Evolutionary conservation across 2,113 vertebrate genomes (phyloP).

Genomic region (Taurulus bubalis): DNA sequence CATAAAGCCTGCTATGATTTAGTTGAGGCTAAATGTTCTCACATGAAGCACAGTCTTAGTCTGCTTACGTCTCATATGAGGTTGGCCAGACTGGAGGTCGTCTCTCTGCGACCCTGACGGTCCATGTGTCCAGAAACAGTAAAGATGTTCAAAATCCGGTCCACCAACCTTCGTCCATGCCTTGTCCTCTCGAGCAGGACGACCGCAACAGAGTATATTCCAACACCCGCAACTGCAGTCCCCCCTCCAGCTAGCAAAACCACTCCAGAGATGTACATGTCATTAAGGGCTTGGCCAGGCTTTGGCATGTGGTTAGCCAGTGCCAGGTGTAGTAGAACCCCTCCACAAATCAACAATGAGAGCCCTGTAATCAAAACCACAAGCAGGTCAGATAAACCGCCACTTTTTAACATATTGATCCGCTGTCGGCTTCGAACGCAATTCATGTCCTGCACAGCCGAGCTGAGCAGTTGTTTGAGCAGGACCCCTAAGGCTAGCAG

Average conservation of each 20-base stretch:
- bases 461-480: constrained; percentile 97
- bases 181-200: constrained; percentile 78
- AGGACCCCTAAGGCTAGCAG: constrained; percentile 92
- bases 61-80: constrained; percentile 85
- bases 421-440: constrained; percentile 91
- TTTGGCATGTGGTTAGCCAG: constrained; percentile 86
- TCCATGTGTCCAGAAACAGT: constrained; percentile 90
- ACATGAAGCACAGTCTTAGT: not conserved
- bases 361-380: constrained; percentile 89
- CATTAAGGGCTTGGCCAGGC: constrained; percentile 82
- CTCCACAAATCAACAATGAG: constrained; percentile 89
- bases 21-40: constrained; percentile 24
- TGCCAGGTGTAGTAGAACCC: constrained; percentile 89
- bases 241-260: constrained; percentile 87
- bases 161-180: constrained; percentile 73
- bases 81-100: constrained; percentile 93
- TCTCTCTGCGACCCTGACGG: constrained; percentile 83
- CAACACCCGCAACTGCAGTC: constrained; percentile 85
- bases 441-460: constrained; percentile 98
- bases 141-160: constrained; percentile 85
- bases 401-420: constrained; percentile 93
- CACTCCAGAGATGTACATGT: constrained; percentile 94
- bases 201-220: constrained; percentile 84
- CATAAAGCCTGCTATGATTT: constrained; percentile 15
- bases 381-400: constrained; percentile 89